Conservation (phyloP, 2,888 invertebrate species). For the Argyresthia albistria region DNA sequence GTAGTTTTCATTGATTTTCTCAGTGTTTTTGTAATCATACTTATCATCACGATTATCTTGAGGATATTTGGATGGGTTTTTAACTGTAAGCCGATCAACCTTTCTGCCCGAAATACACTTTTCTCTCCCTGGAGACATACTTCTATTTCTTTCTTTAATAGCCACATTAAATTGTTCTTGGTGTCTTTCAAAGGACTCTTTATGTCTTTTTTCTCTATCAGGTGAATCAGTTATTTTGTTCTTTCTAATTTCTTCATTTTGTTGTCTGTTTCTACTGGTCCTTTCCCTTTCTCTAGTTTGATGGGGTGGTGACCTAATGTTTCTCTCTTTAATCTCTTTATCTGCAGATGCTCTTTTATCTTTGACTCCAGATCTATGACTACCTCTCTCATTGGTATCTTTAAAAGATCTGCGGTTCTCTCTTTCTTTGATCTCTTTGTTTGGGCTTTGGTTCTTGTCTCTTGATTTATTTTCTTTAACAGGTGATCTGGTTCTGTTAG, state of each 20-base stretch:
- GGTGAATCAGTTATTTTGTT: neutral
- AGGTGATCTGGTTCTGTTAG: neutral
- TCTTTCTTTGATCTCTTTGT: slow-evolving; percentile 11
- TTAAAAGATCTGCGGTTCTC: slow-evolving; percentile 14
- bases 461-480: neutral
- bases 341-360: neutral
- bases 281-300: neutral
- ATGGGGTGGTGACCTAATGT: neutral
- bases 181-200: neutral
- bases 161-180: too few relatives aligned
- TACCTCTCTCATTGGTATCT: neutral
- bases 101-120: neutral
- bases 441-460: slow-evolving; percentile 8
- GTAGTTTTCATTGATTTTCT: neutral
- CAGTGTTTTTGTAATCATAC: neutral
- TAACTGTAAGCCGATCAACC: neutral
- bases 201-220: neutral
- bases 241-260: neutral
- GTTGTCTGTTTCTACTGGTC: neutral
- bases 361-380: neutral
- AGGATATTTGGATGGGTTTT: slow-evolving; percentile 1
- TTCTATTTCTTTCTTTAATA: neutral
- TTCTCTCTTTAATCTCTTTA: neutral
- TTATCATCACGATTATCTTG: slow-evolving; percentile 1
- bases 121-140: neutral